phyloP scores from a whole-genome alignment of 2,888 invertebrate genomes.

The Lithophane semibrunnea region DNA sequence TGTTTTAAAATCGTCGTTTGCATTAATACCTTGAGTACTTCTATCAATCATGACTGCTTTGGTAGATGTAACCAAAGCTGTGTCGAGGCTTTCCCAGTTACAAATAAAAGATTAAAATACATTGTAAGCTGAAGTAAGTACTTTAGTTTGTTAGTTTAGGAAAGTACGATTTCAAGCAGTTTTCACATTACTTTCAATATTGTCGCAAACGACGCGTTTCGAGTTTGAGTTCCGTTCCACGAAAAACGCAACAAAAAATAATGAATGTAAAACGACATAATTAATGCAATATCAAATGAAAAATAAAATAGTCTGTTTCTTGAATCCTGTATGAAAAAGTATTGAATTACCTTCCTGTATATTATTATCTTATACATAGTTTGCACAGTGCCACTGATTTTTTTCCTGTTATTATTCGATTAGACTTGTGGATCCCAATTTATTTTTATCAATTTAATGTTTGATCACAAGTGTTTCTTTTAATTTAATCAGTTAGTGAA shows the following conservation, averaged over 20 bases:
- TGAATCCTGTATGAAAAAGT: not conserved
- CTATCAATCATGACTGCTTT: not conserved
- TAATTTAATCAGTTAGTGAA: not conserved
- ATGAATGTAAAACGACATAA: too few relatives aligned
- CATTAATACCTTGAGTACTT: not conserved
- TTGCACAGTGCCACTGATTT: not conserved
- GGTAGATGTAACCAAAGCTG: too few relatives aligned
- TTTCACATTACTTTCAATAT: too few relatives aligned
- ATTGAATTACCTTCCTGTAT: not conserved
- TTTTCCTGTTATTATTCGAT: not conserved
- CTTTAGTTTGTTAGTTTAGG: too few relatives aligned
- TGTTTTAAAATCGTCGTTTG: not conserved
- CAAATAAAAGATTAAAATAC: too few relatives aligned
- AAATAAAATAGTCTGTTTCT: not conserved
- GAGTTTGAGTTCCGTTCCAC: too few relatives aligned
- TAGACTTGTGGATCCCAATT: not conserved
- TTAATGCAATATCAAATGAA: conserved; percentile 28
- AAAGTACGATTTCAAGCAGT: too few relatives aligned
- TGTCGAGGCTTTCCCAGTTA: too few relatives aligned
- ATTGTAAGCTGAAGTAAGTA: too few relatives aligned
- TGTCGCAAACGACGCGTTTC: too few relatives aligned
- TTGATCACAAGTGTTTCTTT: not conserved
- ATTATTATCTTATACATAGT: not conserved
- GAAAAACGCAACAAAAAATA: too few relatives aligned
- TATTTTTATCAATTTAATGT: not conserved